Base-by-base conservation (phyloP, 2,888 invertebrate species). In the Hyles lineata region DNA sequence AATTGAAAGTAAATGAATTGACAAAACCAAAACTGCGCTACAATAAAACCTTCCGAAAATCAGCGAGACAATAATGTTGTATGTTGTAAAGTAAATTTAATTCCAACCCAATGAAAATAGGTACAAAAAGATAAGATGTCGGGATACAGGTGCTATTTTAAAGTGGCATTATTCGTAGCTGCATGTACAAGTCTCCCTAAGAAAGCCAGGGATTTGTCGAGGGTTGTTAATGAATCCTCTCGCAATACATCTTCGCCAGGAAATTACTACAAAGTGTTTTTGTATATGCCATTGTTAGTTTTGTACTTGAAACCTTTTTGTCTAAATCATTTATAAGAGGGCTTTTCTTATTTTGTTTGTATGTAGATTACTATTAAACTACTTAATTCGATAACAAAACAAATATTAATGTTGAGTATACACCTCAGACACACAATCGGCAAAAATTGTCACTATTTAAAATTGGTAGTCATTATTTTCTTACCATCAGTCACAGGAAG, bases 201-300 rank as follows among this genome's bases (percentile, higher is more conserved):
- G 87, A 89, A 88, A 87, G 80, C 78, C 80, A 83, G 84, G 87
- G 92, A 92, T 92, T 91, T 91, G 91, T 89, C 85, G 87, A 87
- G 92, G 93, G 92, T 89, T 87, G 89, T 90, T 93, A 94, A 94
- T 92, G 92, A 93, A 92, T 92, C 93, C 91, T 88, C 87, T 85
- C 83, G 82, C 87, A 86, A 87, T 90, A 92, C 91, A 92, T 92
- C 91, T 91, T 87, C 84, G 83, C 83, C 89, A 88, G 93, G 94
- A 94, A 94, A 93, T 93, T 90, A 88, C 87, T 87, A 89, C 89
- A 91, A 93, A 93, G 92, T 93, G 93, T 92, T 94, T 93, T 93
- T 92, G 92, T 91, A 91, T 90, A 91, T 87, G 84, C 87, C 81
- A 63, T 55, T 62, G 50, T 67, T 55, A 71, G 62, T 60, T 60